Evolutionary conservation across 2,797 vertebrate species (phyloP).

Genomic region (Helicolenus hilgendorfi): DNA sequence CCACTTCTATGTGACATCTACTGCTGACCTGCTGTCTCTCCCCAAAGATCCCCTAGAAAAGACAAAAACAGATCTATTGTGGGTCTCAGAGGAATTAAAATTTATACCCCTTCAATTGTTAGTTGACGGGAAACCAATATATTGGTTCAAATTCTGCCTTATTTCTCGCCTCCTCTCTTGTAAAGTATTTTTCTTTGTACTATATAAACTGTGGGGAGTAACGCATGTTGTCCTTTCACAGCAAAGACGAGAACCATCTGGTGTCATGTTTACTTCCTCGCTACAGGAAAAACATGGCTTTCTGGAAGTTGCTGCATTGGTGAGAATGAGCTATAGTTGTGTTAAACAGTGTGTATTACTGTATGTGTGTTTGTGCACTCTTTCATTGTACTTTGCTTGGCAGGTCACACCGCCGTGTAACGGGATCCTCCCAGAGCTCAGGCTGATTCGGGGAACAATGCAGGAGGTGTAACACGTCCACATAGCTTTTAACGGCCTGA

Average conservation of each 20-base stretch:
- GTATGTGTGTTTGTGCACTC: conserved; percentile 1
- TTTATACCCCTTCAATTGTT: too few relatives aligned
- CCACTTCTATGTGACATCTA: too few relatives aligned
- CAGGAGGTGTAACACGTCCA: conserved; percentile 37
- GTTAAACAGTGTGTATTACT: background rate
- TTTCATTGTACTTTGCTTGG: conserved; percentile 22
- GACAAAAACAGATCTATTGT: too few relatives aligned
- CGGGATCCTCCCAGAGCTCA: conserved; percentile 36
- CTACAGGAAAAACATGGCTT: background rate
- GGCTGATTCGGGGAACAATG: conserved; percentile 49
- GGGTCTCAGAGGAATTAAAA: too few relatives aligned
- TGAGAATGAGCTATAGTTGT: background rate
- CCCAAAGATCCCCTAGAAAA: too few relatives aligned
- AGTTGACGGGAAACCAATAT: too few relatives aligned
- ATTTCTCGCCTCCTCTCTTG: background rate
- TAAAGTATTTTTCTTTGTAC: background rate
- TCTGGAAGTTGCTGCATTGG: background rate
- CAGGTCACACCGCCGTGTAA: conserved; percentile 53
- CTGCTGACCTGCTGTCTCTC: too few relatives aligned
- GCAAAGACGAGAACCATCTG: background rate
- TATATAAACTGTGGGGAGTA: background rate
- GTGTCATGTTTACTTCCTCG: background rate
- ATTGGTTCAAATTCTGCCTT: background rate
- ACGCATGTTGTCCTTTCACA: background rate
- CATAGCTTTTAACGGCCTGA: background rate